Conservation (phyloP, 2,888 invertebrate species). For the Cancer borealis region DNA sequence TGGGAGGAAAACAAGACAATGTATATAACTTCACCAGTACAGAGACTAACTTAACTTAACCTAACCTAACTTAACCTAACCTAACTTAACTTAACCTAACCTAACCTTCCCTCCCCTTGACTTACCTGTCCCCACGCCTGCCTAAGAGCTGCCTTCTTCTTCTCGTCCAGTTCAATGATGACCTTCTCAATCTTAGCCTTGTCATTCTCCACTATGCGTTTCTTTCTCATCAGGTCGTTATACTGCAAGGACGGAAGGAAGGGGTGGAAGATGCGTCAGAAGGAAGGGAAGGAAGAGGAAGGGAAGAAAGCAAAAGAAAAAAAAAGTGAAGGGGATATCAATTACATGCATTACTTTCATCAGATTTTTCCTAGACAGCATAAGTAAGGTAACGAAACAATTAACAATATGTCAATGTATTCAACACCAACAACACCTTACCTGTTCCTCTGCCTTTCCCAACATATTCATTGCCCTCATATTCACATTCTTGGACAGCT, state of each 20-base stretch:
- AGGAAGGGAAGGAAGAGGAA: no score
- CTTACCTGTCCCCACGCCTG: conserved; percentile 87
- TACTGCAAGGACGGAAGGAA: conserved; percentile 81
- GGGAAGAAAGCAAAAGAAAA: no score
- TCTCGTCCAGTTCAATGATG: conserved; percentile 93
- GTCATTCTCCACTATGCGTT: conserved; percentile 87
- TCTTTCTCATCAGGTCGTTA: conserved; percentile 86
- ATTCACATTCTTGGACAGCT: conserved; percentile 87
- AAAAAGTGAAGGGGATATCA: no score
- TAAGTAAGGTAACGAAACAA: no score
- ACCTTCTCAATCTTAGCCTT: conserved; percentile 87
- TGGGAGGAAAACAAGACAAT: no score
- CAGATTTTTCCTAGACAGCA: no score
- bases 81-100: background rate
- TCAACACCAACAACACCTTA: conserved; percentile 78
- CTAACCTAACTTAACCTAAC: background rate
- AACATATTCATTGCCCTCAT: conserved; percentile 92
- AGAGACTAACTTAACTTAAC: background rate
- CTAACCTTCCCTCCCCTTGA: background rate
- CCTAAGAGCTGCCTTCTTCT: conserved; percentile 90
- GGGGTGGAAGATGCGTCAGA: no score
- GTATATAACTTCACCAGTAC: no score
- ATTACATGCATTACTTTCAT: no score
- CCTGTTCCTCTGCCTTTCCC: conserved; percentile 91
- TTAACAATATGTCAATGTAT: no score